A percentile compares a stretch with the other conserved stretches of the same genome.
Conservation (phyloP, 1,140 invertebrate species). For the Andricus grossulariae region DNA sequence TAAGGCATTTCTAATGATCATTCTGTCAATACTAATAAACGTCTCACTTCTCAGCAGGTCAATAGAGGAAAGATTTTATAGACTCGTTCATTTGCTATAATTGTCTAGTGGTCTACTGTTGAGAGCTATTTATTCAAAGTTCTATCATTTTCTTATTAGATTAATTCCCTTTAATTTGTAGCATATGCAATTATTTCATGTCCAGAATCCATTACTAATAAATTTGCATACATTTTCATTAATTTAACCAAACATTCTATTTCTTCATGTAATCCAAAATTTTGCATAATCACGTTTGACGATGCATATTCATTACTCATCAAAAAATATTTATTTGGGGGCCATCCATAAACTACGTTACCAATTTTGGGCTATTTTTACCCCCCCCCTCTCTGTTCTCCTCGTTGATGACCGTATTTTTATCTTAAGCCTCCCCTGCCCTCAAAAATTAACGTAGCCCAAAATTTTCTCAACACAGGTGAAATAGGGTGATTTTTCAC, state of each 20-base stretch:
- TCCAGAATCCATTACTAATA: background rate
- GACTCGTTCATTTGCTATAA: slow-evolving; percentile 1
- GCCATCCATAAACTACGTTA: too few relatives aligned
- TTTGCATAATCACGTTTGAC: too few relatives aligned
- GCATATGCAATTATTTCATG: background rate
- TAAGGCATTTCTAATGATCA: slow-evolving; percentile 25
- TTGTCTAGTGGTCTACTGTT: background rate
- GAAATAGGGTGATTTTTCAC: too few relatives aligned
- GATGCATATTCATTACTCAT: too few relatives aligned
- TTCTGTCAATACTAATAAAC: slow-evolving; percentile 28
- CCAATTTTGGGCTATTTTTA: too few relatives aligned
- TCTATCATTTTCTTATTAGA: slow-evolving; percentile 5
- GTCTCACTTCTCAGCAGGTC: slow-evolving; percentile 8
- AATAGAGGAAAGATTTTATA: slow-evolving; percentile 11
- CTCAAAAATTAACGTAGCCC: too few relatives aligned
- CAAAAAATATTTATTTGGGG: too few relatives aligned
- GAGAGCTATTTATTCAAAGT: slow-evolving; percentile 4
- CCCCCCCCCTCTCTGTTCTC: too few relatives aligned
- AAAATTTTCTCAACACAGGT: too few relatives aligned
- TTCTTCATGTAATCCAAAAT: background rate
- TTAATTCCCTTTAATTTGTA: background rate
- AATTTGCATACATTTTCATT: background rate
- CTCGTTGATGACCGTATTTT: too few relatives aligned
- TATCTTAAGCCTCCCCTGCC: too few relatives aligned
- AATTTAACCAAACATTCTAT: background rate